Conservation (phyloP, 2,797 vertebrate genomes). For the Sphenopsis melanotis region DNA sequence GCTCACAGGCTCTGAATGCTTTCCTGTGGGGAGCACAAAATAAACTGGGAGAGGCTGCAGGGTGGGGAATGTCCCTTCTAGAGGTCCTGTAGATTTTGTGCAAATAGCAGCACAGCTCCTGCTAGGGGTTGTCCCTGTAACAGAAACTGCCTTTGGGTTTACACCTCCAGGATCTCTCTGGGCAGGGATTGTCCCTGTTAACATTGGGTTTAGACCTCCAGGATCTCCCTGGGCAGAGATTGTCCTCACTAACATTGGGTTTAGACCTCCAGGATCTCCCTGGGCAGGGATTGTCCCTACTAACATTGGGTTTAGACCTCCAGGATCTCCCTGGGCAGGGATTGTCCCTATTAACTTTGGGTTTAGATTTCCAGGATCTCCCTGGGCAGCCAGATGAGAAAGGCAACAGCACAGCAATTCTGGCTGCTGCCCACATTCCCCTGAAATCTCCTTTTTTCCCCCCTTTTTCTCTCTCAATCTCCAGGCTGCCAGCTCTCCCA, state of each 20-base stretch:
- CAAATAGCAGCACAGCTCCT: background rate
- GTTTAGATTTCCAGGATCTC: too few species aligned
- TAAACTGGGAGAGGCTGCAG: background rate
- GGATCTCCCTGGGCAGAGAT: too few species aligned
- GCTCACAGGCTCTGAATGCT: background rate
- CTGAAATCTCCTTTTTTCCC: background rate
- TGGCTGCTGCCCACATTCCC: background rate
- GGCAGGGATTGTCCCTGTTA: too few species aligned
- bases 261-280: fast-evolving
- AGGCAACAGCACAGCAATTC: background rate
- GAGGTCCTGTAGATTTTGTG: background rate
- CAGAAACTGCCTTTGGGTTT: background rate
- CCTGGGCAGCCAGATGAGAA: background rate
- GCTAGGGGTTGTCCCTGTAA: fast-evolving
- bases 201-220: too few species aligned
- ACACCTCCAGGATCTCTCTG: too few species aligned
- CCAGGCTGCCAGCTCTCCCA: constrained; percentile 80
- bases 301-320: too few species aligned
- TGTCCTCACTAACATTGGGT: too few species aligned
- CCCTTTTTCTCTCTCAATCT: background rate
- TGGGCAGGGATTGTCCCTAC: too few species aligned
- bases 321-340: too few species aligned
- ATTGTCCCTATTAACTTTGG: too few species aligned
- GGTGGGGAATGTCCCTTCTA: background rate
- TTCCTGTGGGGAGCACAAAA: background rate